Base-by-base conservation (phyloP, 2,113 vertebrate species). In the Sorex fumeus region DNA sequence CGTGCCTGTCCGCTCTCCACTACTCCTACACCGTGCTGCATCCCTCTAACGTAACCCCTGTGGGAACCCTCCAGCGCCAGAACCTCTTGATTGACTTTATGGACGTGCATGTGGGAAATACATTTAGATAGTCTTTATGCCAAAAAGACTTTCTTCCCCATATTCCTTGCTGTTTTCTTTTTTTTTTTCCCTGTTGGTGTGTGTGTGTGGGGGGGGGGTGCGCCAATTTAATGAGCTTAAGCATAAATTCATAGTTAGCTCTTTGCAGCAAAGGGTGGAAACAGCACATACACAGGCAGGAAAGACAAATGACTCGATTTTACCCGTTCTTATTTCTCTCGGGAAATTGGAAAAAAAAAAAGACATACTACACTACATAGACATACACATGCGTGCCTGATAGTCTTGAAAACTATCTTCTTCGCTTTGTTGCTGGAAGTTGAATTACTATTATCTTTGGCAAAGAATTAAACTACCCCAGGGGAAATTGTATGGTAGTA, bases 291-390 rank as follows among this genome's bases (percentile, higher is more conserved):
- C n/a, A 23, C 34, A 83, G 9, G 36, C 60, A 21, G 86, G 91
- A 81, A 77, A 36, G 13, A 69, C 30, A 89, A 75, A 62, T 32
- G 28, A 27, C 30, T 32, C 40, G 15, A 66, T 80, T 74, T 84
- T 15, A 50, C 8, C 53, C 69, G 45, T 84, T 82, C 74, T 79
- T 71, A 79, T 72, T 50, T 82, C 32, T 84, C 57, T 67, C 75
- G 5, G n/a, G 21, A 47, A 93, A 91, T 47, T 66, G 25, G 15
- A 32, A 60, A 23, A 23, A 60, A 60, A 60, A 57, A 60, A 60
- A 60, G n/a, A n/a, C n/a, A n/a, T 21, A 60, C 18, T 21, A 19
- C 57, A 60, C 19, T 8, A 12, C 30, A 66, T 21, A 86, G 4
- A 66, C 76, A 74, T 16, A 67, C 27, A 70, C 18, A 84, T 36